phyloP scores from a whole-genome alignment of 2,888 invertebrate genomes.

The Drosophila diplacantha region DNA sequence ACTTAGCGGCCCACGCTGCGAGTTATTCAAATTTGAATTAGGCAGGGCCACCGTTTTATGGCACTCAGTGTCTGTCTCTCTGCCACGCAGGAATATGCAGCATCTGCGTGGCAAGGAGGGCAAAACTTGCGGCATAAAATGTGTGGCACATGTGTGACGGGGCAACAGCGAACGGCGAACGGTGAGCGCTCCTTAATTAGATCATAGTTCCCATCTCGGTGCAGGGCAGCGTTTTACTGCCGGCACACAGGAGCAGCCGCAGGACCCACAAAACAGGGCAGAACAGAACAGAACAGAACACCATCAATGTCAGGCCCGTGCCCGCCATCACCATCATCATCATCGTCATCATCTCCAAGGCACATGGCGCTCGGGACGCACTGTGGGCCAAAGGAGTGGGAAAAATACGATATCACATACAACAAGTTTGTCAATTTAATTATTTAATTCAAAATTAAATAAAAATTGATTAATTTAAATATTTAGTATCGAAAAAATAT shows the following conservation, averaged over 20 bases:
- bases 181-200: constrained; percentile 59
- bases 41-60: constrained; percentile 36
- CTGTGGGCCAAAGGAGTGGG: neutral
- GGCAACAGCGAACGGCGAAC: constrained; percentile 5
- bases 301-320: constrained; percentile 28
- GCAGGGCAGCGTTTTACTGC: constrained; percentile 51
- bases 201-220: constrained; percentile 60
- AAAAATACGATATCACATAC: too few species aligned
- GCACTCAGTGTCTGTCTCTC: constrained; percentile 20
- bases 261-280: constrained; percentile 6
- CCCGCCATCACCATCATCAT: too few species aligned
- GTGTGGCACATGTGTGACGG: constrained; percentile 59
- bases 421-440: too few species aligned
- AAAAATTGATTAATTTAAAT: too few species aligned
- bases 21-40: constrained; percentile 69
- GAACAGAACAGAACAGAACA: constrained; percentile 5
- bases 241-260: constrained; percentile 20
- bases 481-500: too few species aligned
- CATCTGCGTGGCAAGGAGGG: constrained; percentile 16
- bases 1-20: constrained; percentile 59
- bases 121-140: constrained; percentile 41
- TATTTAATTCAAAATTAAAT: too few species aligned
- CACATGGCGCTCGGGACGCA: neutral
- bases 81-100: constrained; percentile 23
- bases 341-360: constrained; percentile 1